Percentiles rank a stretch among this genome's conserved stretches.
Evolutionary conservation across 2,888 invertebrate species (phyloP).

Genomic region (Rhagonycha fulva): DNA sequence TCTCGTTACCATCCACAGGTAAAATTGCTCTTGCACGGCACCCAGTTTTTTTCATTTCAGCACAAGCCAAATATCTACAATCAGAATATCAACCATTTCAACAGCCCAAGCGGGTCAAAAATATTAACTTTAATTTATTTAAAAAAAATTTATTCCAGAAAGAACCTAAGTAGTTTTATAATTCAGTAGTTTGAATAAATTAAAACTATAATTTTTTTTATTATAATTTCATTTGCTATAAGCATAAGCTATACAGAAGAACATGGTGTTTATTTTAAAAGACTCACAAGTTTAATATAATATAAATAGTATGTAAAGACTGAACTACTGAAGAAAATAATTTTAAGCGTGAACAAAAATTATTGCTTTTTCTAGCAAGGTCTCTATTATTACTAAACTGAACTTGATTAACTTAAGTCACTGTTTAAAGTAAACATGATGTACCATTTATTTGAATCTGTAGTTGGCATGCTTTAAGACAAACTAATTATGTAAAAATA

Average conservation of each 20-base stretch:
- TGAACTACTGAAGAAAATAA: too few relatives aligned
- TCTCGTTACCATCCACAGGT: slow-evolving; percentile 41
- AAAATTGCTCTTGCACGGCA: slow-evolving; percentile 47
- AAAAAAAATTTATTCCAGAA: too few relatives aligned
- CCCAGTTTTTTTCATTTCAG: slow-evolving; percentile 45
- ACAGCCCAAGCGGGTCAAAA: neutral
- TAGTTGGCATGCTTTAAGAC: neutral
- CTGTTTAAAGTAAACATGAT: neutral
- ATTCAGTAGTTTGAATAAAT: neutral
- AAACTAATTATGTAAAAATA: neutral
- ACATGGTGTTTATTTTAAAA: too few relatives aligned
- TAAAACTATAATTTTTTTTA: neutral
- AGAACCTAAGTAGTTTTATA: neutral
- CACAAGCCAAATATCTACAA: slow-evolving; percentile 47
- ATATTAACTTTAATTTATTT: too few relatives aligned
- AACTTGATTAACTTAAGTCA: neutral
- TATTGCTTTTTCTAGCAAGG: too few relatives aligned
- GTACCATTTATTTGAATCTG: neutral
- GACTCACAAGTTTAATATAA: neutral
- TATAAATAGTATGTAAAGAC: too few relatives aligned
- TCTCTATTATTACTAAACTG: neutral
- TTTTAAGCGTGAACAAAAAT: too few relatives aligned
- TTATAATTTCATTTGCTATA: too few relatives aligned
- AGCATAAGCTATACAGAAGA: neutral
- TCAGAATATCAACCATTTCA: neutral